These are phyloP conservation scores for Hypomesus transpacificus DNA, from an alignment of 2,113 vertebrate species.

Conservation along the genomic window DNA sequence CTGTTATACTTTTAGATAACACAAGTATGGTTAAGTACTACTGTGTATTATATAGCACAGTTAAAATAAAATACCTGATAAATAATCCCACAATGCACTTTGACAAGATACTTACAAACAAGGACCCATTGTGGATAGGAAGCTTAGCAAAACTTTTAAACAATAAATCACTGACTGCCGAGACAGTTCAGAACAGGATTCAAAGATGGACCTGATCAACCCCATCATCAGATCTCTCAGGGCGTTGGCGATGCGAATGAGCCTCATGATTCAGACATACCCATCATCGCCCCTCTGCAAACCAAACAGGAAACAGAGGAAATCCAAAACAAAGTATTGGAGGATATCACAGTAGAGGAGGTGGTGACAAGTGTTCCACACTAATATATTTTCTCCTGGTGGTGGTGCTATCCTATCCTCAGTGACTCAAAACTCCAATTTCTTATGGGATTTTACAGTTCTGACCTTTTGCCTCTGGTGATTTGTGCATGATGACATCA, in stretches of 20 bases:
- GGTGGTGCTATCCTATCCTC: constrained; percentile 17
- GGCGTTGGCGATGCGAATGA: constrained; percentile 16
- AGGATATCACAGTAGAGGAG: constrained; percentile 33
- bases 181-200: background rate
- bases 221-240: constrained; percentile 33
- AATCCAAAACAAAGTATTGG: constrained; percentile 9
- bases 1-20: background rate
- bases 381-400: constrained; percentile 11
- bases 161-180: background rate
- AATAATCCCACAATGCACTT: background rate
- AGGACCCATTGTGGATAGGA: background rate
- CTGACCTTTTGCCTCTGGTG: background rate
- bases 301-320: constrained; percentile 10
- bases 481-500: background rate
- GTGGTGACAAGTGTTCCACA: constrained; percentile 28
- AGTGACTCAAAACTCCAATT: background rate
- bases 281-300: constrained; percentile 15
- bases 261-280: constrained; percentile 14
- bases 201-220: constrained; percentile 7
- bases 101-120: background rate
- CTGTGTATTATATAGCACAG: background rate
- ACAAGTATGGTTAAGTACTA: background rate
- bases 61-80: too few species aligned
- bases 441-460: background rate
- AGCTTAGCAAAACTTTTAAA: background rate